These are phyloP conservation scores for Zaprionus ornatus DNA, from an alignment of 1,140 invertebrate genomes.

Conservation along the genomic window DNA sequence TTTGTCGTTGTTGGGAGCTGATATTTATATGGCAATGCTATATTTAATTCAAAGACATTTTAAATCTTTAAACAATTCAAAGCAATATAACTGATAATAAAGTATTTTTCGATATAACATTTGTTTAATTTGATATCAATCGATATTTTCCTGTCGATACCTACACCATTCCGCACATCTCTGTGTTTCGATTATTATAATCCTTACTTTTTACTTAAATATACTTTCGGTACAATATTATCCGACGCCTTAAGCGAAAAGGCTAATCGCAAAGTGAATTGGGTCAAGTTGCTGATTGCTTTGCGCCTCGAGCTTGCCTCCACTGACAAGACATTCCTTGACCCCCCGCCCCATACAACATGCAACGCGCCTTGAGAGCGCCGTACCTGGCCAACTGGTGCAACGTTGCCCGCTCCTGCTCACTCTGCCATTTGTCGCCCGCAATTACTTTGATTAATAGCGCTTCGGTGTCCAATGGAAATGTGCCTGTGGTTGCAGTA, in stretches of 20 bases:
- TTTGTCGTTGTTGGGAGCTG: no score
- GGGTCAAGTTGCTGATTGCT: slow-evolving; percentile 9
- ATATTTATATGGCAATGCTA: no score
- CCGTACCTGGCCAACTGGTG: slow-evolving; percentile 27
- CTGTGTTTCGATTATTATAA: no score
- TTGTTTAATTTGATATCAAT: not conserved
- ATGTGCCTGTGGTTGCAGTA: slow-evolving; percentile 36
- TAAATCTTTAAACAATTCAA: no score
- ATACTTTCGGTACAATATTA: not conserved
- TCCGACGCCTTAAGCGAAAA: not conserved
- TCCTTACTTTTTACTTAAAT: not conserved
- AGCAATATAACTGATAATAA: no score
- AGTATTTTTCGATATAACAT: not conserved
- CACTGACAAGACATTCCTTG: not conserved
- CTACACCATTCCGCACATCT: no score
- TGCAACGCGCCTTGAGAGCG: not conserved
- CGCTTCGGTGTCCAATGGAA: slow-evolving; percentile 59
- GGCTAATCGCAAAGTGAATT: slow-evolving; percentile 5
- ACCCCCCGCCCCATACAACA: not conserved
- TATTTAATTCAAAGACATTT: no score
- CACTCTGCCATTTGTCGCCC: slow-evolving; percentile 40
- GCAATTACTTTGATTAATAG: slow-evolving; percentile 79
- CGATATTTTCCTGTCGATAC: no score
- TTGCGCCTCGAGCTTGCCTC: not conserved
- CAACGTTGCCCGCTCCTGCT: not conserved